Evolutionary conservation across 2,113 vertebrate species (phyloP), one percentile per base, ranked within the genome.

Genomic region (Heterocephalus glaber): DNA sequence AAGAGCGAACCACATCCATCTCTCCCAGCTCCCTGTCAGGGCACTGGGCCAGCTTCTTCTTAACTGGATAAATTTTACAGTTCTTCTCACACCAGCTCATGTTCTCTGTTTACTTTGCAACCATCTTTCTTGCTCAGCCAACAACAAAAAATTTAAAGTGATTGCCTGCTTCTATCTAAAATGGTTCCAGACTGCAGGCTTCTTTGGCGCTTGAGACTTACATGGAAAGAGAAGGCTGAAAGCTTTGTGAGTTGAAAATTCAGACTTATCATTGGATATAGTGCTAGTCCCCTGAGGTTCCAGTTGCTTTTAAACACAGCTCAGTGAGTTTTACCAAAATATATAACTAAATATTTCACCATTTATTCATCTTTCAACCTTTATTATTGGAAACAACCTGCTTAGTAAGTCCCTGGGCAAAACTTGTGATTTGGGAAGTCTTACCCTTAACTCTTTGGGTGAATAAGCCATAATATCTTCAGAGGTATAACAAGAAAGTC

Each of bases 91-190:
- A 96, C 93, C 92, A 80, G 90, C 92, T 97, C 94, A 81, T 95
- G 95, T 95, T 97, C 92, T 86, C 76, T 95, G 61, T 96, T 88
- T 90, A 72, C 63, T 86, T 89, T 60, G 5, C 58, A 89, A 4
- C 85, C 92, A 95, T 95, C 95, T 97, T 97, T 97, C 95, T 97
- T 97, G 95, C 85, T 96, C 54, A 61, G 96, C 97, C 97, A 96
- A 90, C 97, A 92, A 96, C 92, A 83, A 88, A 79, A 90, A 80
- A 90, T 94, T 97, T 79, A 44, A 96, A 97, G 92, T 2, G 38
- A 68, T 86, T 56, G 92, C 90, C 74, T 92, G 90, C 88, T 86
- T 90, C 12, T 74, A 90, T 95, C 77, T 83, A 94, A 97, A 97
- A 89, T 89, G 90, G 95, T 97, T 96, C 93, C 97, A 95, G 97